These are phyloP conservation scores for Bibio marci DNA, from an alignment of 2,888 invertebrate genomes.

Conservation along the genomic window DNA sequence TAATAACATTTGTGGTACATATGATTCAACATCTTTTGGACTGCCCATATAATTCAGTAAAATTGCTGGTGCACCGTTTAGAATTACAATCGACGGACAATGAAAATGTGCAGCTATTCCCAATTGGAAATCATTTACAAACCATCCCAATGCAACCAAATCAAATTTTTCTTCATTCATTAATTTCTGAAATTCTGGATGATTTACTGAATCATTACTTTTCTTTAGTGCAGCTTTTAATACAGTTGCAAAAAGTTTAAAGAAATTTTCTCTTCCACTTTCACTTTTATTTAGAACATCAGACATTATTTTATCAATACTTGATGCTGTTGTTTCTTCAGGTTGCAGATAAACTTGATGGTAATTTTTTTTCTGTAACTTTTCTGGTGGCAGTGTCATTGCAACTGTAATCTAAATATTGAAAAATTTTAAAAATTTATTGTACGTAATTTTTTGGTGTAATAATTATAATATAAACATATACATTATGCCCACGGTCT, in stretches of 20 bases:
- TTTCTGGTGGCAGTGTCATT: neutral
- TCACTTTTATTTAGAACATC: too few relatives aligned
- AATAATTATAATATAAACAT: neutral
- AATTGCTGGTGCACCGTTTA: slow-evolving; percentile 16
- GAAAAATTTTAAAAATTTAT: neutral
- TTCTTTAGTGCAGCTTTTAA: neutral
- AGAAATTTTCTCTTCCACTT: neutral
- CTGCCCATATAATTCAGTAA: slow-evolving; percentile 17
- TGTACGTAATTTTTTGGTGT: too few relatives aligned
- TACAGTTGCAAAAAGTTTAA: neutral
- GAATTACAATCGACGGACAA: slow-evolving; percentile 18
- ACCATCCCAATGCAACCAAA: slow-evolving; percentile 19
- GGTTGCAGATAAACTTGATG: neutral
- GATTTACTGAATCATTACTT: neutral
- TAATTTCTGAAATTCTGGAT: neutral
- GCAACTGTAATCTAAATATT: too few relatives aligned
- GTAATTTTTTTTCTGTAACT: neutral
- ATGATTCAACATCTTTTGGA: slow-evolving; percentile 15
- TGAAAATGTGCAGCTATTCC: slow-evolving; percentile 22
- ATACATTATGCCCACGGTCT: slow-evolving; percentile 1
- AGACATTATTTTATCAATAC: too few relatives aligned
- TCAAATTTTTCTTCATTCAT: slow-evolving; percentile 16
- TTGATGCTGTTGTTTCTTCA: neutral
- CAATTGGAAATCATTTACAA: slow-evolving; percentile 20
- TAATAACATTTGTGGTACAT: slow-evolving; percentile 14